Base-by-base conservation (phyloP, 2,888 invertebrate species). In the Cephus pygmeus region DNA sequence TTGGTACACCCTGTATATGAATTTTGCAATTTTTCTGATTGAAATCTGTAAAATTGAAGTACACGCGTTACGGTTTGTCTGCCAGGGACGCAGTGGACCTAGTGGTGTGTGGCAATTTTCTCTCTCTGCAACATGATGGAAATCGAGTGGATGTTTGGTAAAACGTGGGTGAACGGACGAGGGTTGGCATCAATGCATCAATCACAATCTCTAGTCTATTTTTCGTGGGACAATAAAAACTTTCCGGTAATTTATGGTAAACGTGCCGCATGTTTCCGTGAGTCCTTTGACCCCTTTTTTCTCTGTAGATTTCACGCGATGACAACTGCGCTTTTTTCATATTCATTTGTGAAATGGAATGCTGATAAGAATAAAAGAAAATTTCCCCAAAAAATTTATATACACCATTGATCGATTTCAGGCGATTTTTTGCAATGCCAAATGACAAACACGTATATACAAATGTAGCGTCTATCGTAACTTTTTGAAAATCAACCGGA, bases 161-260 rank as follows among this genome's bases (percentile, higher is more conserved):
- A 33, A 33, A 33, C 69, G 69, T 12, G 73, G 11, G 23, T 9
- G 73, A 73, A 73, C n/a, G 34, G 34, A 30, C 73, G 73, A 73
- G 35, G 73, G 73, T 35, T 73, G 33, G 35, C 30, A 30, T 35
- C 31, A 73, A 73, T 73, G 73, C 73, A 73, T 73, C 73, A 73
- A 73, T 73, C 73, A 73, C 73, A 73, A 73, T 73, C 73, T 34
- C 31, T 35, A 34, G 73, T 73, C 34, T 73, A 73, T 73, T 35
- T 73, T 73, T 35, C 34, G 34, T 33, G 34, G 73, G 73, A 23
- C 34, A 73, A 73, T 33, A 73, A 73, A 73, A 73, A 73, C 73
- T 73, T 35, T 33, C 23, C 73, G 34, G 73, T 73, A 73, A 73
- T 73, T 73, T 73, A 73, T 73, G 73, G 73, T 73, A 73, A 73